A percentile compares a stretch with the other conserved stretches of the same genome.
Evolutionary conservation across 2,797 vertebrate genomes (phyloP).

Genomic region (Acipenser ruthenus): DNA sequence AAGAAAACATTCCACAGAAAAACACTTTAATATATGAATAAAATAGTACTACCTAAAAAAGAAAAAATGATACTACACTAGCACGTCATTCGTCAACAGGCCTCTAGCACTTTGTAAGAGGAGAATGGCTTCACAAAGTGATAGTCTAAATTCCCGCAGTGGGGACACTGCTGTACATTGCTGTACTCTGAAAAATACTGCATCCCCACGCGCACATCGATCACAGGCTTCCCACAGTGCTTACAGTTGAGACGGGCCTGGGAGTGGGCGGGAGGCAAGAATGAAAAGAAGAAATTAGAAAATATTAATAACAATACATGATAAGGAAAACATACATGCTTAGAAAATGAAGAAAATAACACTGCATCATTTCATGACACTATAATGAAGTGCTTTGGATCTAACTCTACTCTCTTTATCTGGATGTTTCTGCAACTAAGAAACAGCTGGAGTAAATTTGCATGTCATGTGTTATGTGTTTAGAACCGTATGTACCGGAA

Average conservation of each 20-base stretch:
- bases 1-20: constrained; percentile 7
- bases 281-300: too few species aligned
- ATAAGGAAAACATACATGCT: too few species aligned
- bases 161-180: constrained; percentile 97
- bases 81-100: constrained; percentile 93
- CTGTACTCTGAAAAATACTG: constrained; percentile 99
- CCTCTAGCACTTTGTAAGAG: constrained; percentile 96
- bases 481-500: too few species aligned
- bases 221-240: constrained; percentile 95
- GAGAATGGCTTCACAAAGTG: constrained; percentile 99
- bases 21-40: constrained; percentile 14
- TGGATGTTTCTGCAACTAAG: too few species aligned
- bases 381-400: too few species aligned
- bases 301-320: too few species aligned
- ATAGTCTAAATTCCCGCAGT: constrained; percentile 99
- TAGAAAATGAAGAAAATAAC: too few species aligned
- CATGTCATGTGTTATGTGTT: too few species aligned
- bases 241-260: constrained; percentile 98
- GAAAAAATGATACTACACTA: constrained; percentile 54
- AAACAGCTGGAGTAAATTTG: too few species aligned
- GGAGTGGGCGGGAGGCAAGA: constrained; percentile 6
- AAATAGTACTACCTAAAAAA: constrained; percentile 62
- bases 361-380: too few species aligned
- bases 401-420: too few species aligned
- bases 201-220: constrained; percentile 96